These are phyloP conservation scores for Drosophila seguyi DNA, from an alignment of 1,140 invertebrate genomes.

Conservation along the genomic window DNA sequence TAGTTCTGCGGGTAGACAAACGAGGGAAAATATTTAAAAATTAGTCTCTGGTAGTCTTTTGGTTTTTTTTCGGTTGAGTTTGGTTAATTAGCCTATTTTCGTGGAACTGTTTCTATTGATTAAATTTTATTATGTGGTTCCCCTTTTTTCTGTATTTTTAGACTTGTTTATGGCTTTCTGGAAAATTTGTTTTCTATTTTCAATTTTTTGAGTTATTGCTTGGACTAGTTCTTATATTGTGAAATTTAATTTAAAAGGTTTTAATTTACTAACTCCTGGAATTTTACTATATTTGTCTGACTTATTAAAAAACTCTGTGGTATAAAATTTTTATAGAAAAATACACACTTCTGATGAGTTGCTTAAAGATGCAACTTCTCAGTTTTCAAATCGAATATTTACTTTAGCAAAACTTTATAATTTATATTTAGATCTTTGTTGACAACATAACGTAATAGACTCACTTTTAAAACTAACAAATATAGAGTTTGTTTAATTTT, in stretches of 20 bases:
- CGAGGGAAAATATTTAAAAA: slow-evolving; percentile 30
- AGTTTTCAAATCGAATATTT: not conserved
- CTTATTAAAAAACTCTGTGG: not conserved
- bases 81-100: slow-evolving; percentile 53
- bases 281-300: not conserved
- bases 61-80: slow-evolving; percentile 6
- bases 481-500: no score
- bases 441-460: no score
- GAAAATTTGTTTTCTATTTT: slow-evolving; percentile 29
- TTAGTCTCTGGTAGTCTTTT: slow-evolving; percentile 24
- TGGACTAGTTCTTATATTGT: not conserved
- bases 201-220: slow-evolving; percentile 1
- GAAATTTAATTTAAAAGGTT: not conserved
- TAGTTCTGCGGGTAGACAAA: slow-evolving; percentile 61
- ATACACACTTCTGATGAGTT: not conserved
- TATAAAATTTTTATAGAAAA: not conserved
- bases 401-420: not conserved
- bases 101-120: slow-evolving; percentile 46
- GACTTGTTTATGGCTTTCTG: slow-evolving; percentile 13
- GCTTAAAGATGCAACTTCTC: not conserved
- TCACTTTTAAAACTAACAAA: not conserved
- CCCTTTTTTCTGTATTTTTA: slow-evolving; percentile 19
- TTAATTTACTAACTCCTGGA: not conserved
- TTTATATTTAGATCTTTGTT: not conserved
- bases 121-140: slow-evolving; percentile 18